phyloP scores from a whole-genome alignment of 2,113 vertebrate species.

The Galbula dea region DNA sequence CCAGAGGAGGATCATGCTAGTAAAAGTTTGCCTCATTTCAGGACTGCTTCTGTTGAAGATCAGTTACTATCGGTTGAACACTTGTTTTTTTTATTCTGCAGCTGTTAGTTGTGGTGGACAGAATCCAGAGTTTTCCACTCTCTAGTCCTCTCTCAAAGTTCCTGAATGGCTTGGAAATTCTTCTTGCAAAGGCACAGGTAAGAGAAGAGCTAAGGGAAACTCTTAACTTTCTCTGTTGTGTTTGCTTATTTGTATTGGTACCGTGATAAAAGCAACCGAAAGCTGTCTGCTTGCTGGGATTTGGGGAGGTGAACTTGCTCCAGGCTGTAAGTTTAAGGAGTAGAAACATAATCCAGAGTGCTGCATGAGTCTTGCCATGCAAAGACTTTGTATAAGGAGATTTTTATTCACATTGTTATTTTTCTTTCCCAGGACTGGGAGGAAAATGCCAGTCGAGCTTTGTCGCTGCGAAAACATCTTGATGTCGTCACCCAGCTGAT shows the following conservation, averaged over 20 bases:
- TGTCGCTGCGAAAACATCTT: constrained; percentile 88
- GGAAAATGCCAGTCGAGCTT: constrained; percentile 84
- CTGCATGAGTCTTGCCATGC: background rate
- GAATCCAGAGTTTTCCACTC: constrained; percentile 87
- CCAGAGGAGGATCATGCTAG: background rate
- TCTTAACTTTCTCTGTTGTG: background rate
- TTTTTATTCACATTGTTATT: background rate
- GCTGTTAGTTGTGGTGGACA: constrained; percentile 87
- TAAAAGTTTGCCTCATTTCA: background rate
- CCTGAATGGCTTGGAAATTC: constrained; percentile 94
- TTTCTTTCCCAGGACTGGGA: constrained; percentile 88
- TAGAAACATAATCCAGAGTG: background rate
- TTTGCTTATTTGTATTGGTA: background rate
- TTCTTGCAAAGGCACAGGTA: constrained; percentile 93
- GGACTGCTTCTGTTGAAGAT: background rate
- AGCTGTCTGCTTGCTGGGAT: background rate
- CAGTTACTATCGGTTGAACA: background rate
- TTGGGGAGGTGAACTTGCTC: background rate
- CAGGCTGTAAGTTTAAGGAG: background rate
- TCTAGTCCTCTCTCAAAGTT: constrained; percentile 93
- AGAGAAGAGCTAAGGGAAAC: background rate
- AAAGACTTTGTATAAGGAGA: background rate
- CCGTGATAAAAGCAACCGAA: background rate
- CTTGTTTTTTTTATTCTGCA: constrained; percentile 50
- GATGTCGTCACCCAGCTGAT: constrained; percentile 87